A percentile compares a stretch with the other conserved stretches of the same genome.
Conservation (phyloP, 2,113 vertebrate genomes). For the Pollachius pollachius region DNA sequence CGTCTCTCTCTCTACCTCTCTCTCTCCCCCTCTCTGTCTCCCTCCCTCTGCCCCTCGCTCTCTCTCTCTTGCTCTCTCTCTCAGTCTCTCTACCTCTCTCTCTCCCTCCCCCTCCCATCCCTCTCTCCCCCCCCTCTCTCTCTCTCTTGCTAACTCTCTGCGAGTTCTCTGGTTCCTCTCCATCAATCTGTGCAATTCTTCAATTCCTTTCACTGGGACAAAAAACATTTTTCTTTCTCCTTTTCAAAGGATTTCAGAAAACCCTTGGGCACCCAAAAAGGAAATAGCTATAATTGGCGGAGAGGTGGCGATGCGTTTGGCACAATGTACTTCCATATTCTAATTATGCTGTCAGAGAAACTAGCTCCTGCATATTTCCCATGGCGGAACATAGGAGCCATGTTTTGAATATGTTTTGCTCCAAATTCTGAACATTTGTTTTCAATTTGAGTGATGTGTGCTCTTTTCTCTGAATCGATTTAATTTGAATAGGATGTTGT, state of each 20-base stretch:
- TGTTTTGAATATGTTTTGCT: slow-evolving; percentile 15
- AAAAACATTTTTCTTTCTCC: slow-evolving; percentile 36
- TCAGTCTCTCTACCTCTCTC: too few relatives aligned
- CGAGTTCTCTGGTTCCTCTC: neutral
- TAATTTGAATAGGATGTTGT: too few relatives aligned
- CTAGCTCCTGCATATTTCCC: slow-evolving; percentile 22
- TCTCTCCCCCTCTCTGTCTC: too few relatives aligned
- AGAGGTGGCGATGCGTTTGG: slow-evolving; percentile 35
- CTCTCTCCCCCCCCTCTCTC: neutral
- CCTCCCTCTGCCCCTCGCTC: neutral
- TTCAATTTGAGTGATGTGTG: neutral
- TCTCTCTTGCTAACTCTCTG: neutral
- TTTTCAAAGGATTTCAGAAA: slow-evolving; percentile 43
- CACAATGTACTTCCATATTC: slow-evolving; percentile 33
- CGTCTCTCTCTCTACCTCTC: neutral
- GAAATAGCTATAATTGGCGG: slow-evolving; percentile 44
- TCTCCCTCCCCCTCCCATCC: too few relatives aligned
- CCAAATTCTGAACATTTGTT: slow-evolving; percentile 6
- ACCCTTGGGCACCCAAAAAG: slow-evolving; percentile 37
- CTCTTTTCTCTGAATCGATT: neutral
- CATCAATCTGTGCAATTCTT: neutral
- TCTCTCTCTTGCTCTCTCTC: too few relatives aligned
- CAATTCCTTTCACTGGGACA: slow-evolving; percentile 21
- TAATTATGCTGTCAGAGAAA: slow-evolving; percentile 36
- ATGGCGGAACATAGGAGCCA: slow-evolving; percentile 15